phyloP scores from a whole-genome alignment of 64 coral and sea anemone genomes.

The Acropora yongei region DNA sequence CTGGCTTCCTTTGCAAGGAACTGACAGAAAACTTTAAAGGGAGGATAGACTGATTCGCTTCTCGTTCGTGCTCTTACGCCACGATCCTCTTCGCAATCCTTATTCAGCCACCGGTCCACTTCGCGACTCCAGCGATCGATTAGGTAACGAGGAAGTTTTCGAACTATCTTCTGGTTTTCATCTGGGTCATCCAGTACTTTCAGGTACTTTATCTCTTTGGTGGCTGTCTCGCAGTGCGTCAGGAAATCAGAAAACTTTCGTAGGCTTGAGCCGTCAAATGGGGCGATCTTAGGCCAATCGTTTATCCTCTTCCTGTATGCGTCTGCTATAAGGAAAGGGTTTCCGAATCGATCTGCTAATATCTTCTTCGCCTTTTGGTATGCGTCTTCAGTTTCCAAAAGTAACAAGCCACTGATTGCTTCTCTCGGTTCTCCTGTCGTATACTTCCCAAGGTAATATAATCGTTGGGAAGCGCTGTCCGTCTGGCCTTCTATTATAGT shows the following conservation, averaged over 20 bases:
- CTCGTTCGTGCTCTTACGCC: background rate
- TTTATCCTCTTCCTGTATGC: constrained; percentile 17
- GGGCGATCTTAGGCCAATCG: constrained; percentile 52
- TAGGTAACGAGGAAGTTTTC: constrained; percentile 3
- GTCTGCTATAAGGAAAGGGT: constrained; percentile 56
- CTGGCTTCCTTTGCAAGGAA: background rate
- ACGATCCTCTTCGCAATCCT: too few species aligned
- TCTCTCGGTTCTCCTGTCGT: constrained; percentile 54
- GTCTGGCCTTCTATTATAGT: constrained; percentile 45
- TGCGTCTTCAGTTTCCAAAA: background rate
- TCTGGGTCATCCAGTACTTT: constrained; percentile 6
- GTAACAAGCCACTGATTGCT: constrained; percentile 26
- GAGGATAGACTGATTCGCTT: background rate
- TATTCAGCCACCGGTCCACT: constrained; percentile 20
- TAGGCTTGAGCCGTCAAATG: constrained; percentile 29
- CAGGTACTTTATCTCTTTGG: background rate
- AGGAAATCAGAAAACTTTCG: constrained; percentile 72
- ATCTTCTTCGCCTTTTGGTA: background rate
- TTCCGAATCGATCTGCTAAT: constrained; percentile 22
- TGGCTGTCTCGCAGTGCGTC: constrained; percentile 8
- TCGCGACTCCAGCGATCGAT: background rate
- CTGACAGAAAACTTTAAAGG: background rate
- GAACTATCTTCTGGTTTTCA: constrained; percentile 21
- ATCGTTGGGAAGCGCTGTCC: background rate
- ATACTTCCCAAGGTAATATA: constrained; percentile 59